Evolutionary conservation across 2,888 invertebrate genomes (phyloP).

Genomic region (Cryptosula pallasiana): DNA sequence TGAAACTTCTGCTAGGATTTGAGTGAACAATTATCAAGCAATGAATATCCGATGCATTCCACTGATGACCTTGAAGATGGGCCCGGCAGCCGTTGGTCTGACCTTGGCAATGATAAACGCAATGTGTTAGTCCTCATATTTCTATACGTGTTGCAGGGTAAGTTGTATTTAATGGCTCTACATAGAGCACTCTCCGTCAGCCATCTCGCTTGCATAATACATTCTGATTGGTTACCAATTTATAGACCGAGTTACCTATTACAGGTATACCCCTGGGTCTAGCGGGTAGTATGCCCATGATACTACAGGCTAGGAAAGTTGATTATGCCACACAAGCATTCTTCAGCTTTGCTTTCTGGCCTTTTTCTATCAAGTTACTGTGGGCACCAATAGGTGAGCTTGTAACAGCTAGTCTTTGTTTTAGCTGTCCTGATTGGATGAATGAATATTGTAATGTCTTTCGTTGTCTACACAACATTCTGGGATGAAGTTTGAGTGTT

Average conservation of each 20-base stretch:
- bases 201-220: no score
- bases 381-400: slow-evolving; percentile 84
- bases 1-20: no score
- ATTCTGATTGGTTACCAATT: no score
- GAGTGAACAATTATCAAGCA: not conserved
- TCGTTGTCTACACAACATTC: no score
- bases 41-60: not conserved
- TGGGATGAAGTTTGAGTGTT: no score
- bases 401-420: no score
- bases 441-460: no score
- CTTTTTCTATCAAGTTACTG: slow-evolving; percentile 77
- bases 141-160: slow-evolving; percentile 70
- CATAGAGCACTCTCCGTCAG: no score
- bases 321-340: slow-evolving; percentile 84
- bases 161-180: no score
- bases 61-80: not conserved
- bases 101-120: slow-evolving; percentile 20
- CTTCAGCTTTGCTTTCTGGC: slow-evolving; percentile 85
- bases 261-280: slow-evolving; percentile 82
- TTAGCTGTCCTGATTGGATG: no score
- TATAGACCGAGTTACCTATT: not conserved
- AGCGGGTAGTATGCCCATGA: slow-evolving; percentile 88
- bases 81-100: not conserved
- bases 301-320: slow-evolving; percentile 84
- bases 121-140: slow-evolving; percentile 62